Base-by-base conservation (phyloP, 2,888 invertebrate species). In the Melipona bicolor region DNA sequence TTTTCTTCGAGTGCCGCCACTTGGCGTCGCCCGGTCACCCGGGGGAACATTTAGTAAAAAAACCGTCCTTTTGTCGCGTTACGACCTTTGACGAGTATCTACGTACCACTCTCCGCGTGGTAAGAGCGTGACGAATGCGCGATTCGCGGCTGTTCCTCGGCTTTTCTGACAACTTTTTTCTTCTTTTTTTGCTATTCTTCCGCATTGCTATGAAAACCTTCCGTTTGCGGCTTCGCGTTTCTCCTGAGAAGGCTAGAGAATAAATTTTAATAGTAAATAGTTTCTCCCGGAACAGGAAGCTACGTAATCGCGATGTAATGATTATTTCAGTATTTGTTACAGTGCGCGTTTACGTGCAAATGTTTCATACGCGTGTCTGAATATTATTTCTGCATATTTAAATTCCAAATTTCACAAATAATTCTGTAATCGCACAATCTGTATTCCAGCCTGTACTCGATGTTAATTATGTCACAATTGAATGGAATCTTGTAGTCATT, bases 1-100 rank as follows among this genome's bases (percentile, higher is more conserved):
- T 83, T 84, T 87, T 75, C 43, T 81, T 84, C 86, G 77, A 89
- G 86, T 85, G 74, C 50, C 43, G 72, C 56, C 68, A 19, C 80
- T 49, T 70, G 36, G 32, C 67, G 71, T 21, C 70, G 32, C 50
- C 69, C 32, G 32, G 19, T 64, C 69, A 68, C n/a, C 43, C 65
- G 24, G 36, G 49, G 81, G 77, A 81, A 84, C 77, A 68, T 84
- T 85, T 76, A 82, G 19, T 9, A 62, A 19, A 32, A 62, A 27
- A 67, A 68, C 27, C 27, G 24, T 43, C 56, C 67, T 62, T 72
- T 71, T 62, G 67, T 65, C 70, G 65, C 36, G 70, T 32, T 24
- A 19, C 70, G 15, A 9, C 21, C 56, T 70, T 49, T 52, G 59
- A 64, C 62, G 32, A 65, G 64, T 72, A 75, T 84, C 68, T 61